A percentile compares a stretch with the other conserved stretches of the same genome.
phyloP scores from a whole-genome alignment of 2,888 invertebrate genomes.

The Eledona agricola region DNA sequence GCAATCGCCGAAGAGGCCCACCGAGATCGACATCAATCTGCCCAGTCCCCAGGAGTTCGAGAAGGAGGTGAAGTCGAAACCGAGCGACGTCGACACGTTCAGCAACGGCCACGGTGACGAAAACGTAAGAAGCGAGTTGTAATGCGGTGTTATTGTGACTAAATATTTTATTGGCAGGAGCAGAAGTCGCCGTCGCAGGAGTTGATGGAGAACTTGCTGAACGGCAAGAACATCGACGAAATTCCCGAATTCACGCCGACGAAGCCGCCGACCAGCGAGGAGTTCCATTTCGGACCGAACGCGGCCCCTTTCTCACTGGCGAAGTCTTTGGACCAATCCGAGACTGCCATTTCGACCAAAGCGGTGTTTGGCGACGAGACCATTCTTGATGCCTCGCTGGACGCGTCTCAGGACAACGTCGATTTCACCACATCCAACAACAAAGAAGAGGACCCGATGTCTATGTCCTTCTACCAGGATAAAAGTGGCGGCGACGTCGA shows the following conservation, averaged over 20 bases:
- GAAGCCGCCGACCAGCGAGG: constrained; percentile 56
- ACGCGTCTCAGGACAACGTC: constrained; percentile 40
- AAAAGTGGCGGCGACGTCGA: constrained; percentile 65
- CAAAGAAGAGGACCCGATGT: constrained; percentile 72
- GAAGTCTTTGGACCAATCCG: constrained; percentile 62
- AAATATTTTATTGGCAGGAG: constrained; percentile 44
- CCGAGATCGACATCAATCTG: constrained; percentile 67
- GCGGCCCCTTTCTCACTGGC: constrained; percentile 63
- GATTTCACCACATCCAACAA: constrained; percentile 41
- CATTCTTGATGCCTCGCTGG: constrained; percentile 43
- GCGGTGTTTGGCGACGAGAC: constrained; percentile 66
- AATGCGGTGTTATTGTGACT: background rate
- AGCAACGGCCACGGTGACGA: constrained; percentile 65
- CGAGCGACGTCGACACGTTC: constrained; percentile 67
- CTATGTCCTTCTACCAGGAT: constrained; percentile 72
- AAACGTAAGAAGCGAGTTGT: constrained; percentile 57
- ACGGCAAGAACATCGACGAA: constrained; percentile 61
- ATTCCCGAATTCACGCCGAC: constrained; percentile 56
- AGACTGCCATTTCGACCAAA: constrained; percentile 63
- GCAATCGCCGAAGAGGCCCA: constrained; percentile 77
- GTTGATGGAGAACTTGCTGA: constrained; percentile 59
- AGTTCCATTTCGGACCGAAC: constrained; percentile 71
- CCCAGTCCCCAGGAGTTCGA: constrained; percentile 72
- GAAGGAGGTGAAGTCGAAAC: constrained; percentile 70
- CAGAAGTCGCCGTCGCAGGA: constrained; percentile 55